Evolutionary conservation across 2,888 invertebrate species (phyloP).

Genomic region (Zaprionus bogoriensis): DNA sequence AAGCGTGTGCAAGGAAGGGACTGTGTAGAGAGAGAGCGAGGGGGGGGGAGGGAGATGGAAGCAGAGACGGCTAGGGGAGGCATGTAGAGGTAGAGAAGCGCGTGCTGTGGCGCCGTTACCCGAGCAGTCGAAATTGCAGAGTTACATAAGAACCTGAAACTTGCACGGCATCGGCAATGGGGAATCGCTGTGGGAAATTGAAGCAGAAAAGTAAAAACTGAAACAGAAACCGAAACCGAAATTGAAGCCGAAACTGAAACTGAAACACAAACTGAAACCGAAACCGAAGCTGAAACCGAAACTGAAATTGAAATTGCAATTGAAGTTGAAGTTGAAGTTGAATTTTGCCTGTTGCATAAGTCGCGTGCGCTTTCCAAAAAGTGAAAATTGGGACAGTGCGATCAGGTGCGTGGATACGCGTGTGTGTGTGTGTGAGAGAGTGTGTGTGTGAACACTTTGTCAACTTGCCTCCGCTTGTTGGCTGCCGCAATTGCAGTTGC

Average conservation of each 20-base stretch:
- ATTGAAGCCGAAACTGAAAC: background rate
- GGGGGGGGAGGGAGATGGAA: background rate
- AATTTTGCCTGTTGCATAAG: conserved; percentile 34
- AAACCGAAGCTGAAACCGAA: background rate
- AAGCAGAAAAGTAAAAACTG: background rate
- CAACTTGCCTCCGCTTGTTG: conserved; percentile 60
- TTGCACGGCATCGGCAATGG: background rate
- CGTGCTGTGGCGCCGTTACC: background rate
- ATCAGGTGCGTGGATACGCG: conserved; percentile 26
- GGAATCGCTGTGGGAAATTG: background rate
- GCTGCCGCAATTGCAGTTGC: conserved; percentile 28
- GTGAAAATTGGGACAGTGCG: conserved; percentile 60
- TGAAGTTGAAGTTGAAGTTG: background rate
- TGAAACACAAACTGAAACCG: background rate
- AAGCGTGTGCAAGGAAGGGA: conserved; percentile 12
- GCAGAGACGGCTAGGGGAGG: background rate
- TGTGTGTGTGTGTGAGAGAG: conserved; percentile 5
- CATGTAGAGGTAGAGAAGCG: background rate
- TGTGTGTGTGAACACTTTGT: conserved; percentile 10
- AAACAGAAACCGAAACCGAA: background rate
- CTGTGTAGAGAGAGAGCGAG: background rate
- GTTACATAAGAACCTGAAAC: conserved; percentile 40
- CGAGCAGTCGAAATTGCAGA: background rate
- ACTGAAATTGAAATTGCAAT: background rate
- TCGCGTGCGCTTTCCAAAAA: conserved; percentile 55